Evolutionary conservation across 2,797 vertebrate genomes (phyloP).

Genomic region (Linurgus olivaceus): DNA sequence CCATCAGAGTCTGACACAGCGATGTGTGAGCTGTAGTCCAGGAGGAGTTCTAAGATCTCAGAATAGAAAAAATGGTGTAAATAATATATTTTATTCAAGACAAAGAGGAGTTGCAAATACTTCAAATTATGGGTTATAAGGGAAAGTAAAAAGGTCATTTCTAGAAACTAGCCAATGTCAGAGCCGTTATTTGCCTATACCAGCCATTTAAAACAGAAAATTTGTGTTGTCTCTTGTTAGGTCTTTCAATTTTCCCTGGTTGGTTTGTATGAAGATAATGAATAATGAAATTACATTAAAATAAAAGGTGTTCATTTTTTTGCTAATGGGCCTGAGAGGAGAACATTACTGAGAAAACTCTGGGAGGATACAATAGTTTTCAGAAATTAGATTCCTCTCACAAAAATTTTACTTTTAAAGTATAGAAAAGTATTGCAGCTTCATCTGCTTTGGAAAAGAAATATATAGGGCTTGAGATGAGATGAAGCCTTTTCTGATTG

Average conservation of each 20-base stretch:
- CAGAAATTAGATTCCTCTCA: neutral
- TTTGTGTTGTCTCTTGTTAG: neutral
- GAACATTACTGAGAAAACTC: neutral
- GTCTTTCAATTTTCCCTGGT: neutral
- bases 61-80: conserved; percentile 20
- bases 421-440: neutral
- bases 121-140: neutral
- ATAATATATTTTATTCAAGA: neutral
- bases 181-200: neutral
- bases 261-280: neutral
- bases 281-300: neutral
- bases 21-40: neutral
- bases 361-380: neutral
- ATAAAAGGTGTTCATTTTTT: neutral
- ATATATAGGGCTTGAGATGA: neutral
- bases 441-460: neutral
- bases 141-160: neutral
- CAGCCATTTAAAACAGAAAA: neutral
- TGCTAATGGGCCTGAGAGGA: neutral
- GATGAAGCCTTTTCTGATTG: neutral
- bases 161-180: neutral
- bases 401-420: neutral
- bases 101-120: neutral
- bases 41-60: conserved; percentile 14
- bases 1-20: neutral